Conservation (phyloP, 2,113 vertebrate genomes). For the Reinhardtius hippoglossoides region DNA sequence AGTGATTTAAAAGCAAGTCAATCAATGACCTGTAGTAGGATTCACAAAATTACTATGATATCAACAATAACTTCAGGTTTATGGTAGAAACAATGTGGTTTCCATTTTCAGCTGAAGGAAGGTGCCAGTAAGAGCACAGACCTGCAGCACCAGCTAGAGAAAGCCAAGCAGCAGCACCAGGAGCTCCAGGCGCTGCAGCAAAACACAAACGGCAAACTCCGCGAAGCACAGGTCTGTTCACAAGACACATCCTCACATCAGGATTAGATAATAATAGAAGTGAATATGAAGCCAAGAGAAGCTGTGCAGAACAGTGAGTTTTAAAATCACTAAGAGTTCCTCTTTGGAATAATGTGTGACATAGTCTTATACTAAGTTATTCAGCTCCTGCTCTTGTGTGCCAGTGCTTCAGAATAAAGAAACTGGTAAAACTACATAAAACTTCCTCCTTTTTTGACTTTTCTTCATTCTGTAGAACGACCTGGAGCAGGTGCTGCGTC, state of each 20-base stretch:
- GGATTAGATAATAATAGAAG: background rate
- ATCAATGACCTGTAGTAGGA: too few species aligned
- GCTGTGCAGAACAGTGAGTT: background rate
- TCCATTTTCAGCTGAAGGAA: constrained; percentile 90
- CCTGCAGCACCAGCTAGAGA: constrained; percentile 94
- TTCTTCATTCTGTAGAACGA: constrained; percentile 86
- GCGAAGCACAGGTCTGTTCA: constrained; percentile 92
- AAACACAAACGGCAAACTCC: constrained; percentile 92
- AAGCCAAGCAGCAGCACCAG: constrained; percentile 94
- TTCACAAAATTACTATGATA: background rate
- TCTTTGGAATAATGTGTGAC: background rate
- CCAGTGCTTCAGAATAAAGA: background rate
- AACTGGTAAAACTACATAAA: background rate
- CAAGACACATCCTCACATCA: background rate
- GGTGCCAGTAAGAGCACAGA: constrained; percentile 87
- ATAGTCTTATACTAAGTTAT: background rate
- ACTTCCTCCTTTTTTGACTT: background rate
- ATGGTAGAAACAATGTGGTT: background rate
- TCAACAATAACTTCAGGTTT: background rate
- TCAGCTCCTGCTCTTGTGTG: too few species aligned
- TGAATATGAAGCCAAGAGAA: background rate
- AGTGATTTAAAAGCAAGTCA: background rate
- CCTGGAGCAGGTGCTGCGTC: constrained; percentile 96
- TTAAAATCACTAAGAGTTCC: background rate
- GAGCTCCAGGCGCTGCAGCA: constrained; percentile 95